Evolutionary conservation across 2,113 vertebrate species (phyloP), one percentile per base, ranked within the genome.

Genomic region (Puma concolor): DNA sequence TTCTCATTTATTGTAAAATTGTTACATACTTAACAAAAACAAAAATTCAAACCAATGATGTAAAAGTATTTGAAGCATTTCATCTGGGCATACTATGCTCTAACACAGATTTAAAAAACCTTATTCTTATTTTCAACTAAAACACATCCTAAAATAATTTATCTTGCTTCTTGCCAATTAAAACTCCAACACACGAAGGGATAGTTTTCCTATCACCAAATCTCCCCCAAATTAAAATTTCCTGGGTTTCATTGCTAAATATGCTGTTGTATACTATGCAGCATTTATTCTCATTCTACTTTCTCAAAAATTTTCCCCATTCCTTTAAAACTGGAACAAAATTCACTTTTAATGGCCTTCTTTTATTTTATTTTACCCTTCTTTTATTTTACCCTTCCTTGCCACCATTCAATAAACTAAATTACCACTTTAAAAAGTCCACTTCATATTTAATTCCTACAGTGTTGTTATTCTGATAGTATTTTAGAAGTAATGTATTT

Each of bases 381-480:
- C 69, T 82, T 74, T 93, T 80, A 79, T 85, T 87, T 91, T 95
- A 81, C 4, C 23, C 16, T 81, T 91, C 29, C 60, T 52, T 66
- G 27, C n/a, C 38, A 80, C 36, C n/a, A 79, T 38, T 97, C 72
- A 94, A 36, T 64, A 91, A 93, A 88, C 44, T 64, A 92, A 95
- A 91, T n/a, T 41, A 91, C 31, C n/a, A 67, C 57, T 80, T 67
- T 67, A 85, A 91, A 97, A 96, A 82, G 64, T 92, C 31, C 15
- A 72, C 19, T 92, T 92, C 96, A 12, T 36, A 91, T 88, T 96
- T 89, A 89, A 85, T 79, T 94, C 77, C 92, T 71, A 90, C 23
- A 80, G 2, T 91, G 27, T 71, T 95, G 76, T 69, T 88, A 79
- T 52, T 82, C 29, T 93, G 25, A 71, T 29, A 84, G 60, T 33